Evolutionary conservation across 2,888 invertebrate species (phyloP).

Genomic region (Metacarcinus magister): DNA sequence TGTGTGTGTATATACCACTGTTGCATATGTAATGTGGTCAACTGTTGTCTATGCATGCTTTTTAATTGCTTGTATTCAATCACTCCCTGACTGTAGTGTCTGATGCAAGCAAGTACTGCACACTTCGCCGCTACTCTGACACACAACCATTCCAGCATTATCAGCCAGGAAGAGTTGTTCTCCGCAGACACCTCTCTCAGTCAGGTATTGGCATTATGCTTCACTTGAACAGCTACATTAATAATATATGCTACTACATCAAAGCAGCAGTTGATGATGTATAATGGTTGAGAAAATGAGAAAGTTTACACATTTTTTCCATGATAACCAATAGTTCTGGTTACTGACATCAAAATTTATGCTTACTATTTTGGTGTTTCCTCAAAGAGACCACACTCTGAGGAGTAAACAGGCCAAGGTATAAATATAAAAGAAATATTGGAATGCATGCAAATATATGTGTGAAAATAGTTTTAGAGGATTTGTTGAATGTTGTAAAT

Average conservation of each 20-base stretch:
- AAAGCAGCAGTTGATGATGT: too few species aligned
- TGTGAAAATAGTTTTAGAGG: too few species aligned
- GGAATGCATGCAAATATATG: too few species aligned
- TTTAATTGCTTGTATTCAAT: slow-evolving; percentile 30
- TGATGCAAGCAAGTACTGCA: slow-evolving; percentile 82
- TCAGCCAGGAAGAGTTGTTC: slow-evolving; percentile 74
- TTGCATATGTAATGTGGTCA: background rate
- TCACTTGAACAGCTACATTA: background rate
- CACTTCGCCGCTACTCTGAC: slow-evolving; percentile 79
- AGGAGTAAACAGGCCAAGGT: too few species aligned
- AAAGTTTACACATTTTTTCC: too few species aligned
- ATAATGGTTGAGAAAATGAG: too few species aligned
- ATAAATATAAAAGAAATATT: too few species aligned
- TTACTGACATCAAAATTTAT: too few species aligned
- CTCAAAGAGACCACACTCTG: too few species aligned
- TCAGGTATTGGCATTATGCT: slow-evolving; percentile 70
- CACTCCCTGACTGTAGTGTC: slow-evolving; percentile 70
- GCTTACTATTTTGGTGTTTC: too few species aligned
- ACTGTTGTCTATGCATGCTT: slow-evolving; percentile 32
- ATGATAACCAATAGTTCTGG: too few species aligned
- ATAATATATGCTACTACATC: background rate
- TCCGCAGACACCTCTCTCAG: slow-evolving; percentile 78
- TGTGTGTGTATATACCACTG: background rate
- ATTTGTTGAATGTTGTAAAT: too few species aligned
- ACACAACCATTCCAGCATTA: slow-evolving; percentile 66